Conservation (phyloP, 2,113 vertebrate species). For the Callipepla californica region DNA sequence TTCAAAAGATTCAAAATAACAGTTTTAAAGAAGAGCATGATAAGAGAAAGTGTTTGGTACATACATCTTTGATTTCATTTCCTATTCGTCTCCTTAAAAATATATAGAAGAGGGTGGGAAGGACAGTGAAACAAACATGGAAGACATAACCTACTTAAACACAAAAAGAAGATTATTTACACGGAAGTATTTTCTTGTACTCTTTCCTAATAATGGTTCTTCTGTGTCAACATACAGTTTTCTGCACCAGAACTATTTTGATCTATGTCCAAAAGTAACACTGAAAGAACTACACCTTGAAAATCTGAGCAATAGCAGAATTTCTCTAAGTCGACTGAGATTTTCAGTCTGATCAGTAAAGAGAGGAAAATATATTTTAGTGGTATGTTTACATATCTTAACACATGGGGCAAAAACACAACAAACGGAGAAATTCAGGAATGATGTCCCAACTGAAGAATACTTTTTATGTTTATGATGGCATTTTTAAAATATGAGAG, state of each 20-base stretch:
- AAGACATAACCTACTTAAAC: neutral
- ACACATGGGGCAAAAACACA: neutral
- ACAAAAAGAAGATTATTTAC: neutral
- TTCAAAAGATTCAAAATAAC: neutral
- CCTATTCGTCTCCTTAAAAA: neutral
- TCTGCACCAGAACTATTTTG: neutral
- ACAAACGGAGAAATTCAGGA: neutral
- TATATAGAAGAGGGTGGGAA: neutral
- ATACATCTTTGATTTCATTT: neutral
- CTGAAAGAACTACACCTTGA: neutral
- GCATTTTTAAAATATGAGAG: neutral
- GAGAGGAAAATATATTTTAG: neutral
- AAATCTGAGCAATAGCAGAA: neutral
- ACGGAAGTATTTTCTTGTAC: neutral
- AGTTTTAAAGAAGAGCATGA: neutral
- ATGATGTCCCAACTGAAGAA: neutral
- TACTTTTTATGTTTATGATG: neutral
- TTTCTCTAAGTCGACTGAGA: neutral
- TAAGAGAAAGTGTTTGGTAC: neutral
- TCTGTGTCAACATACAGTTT: neutral
- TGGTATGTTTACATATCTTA: neutral
- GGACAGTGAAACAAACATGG: neutral
- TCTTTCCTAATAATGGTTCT: neutral
- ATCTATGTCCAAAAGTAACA: neutral
- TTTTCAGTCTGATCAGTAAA: slow-evolving; percentile 21